phyloP scores from a whole-genome alignment of 2,113 vertebrate species.

The Eublepharis macularius region DNA sequence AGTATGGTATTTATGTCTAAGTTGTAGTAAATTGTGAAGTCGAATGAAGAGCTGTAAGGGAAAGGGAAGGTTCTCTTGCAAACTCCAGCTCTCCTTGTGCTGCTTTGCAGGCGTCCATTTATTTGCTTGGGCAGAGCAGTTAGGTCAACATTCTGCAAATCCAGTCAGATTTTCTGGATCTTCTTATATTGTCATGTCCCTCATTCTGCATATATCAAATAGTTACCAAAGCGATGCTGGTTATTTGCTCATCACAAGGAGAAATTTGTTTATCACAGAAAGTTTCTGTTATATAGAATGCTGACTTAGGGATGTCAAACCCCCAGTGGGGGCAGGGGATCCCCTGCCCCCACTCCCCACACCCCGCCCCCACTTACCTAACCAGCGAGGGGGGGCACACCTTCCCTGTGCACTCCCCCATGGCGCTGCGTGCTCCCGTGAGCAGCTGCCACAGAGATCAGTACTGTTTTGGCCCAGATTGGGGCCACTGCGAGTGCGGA shows the following conservation, averaged over 20 bases:
- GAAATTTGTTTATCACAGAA: neutral
- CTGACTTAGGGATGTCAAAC: too few species aligned
- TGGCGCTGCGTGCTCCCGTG: too few species aligned
- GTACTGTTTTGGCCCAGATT: too few species aligned
- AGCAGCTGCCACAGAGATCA: too few species aligned
- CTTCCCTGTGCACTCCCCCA: too few species aligned
- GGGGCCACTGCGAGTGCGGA: too few species aligned
- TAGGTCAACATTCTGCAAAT: conserved; percentile 34
- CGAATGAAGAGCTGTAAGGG: conserved; percentile 21
- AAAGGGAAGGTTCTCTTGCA: conserved; percentile 53
- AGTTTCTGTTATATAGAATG: too few species aligned
- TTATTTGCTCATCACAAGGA: neutral
- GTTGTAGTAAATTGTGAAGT: conserved; percentile 41
- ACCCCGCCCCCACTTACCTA: too few species aligned
- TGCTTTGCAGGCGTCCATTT: conserved; percentile 63
- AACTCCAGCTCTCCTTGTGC: conserved; percentile 59
- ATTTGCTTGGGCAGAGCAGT: conserved; percentile 34
- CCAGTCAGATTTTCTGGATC: conserved; percentile 50
- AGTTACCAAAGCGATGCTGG: conserved; percentile 11
- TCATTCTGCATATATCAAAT: conserved; percentile 21
- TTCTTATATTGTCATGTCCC: conserved; percentile 42
- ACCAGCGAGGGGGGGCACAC: too few species aligned
- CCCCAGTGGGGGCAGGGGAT: too few species aligned
- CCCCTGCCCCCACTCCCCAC: too few species aligned
- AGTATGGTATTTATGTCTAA: conserved; percentile 52